A percentile compares a stretch with the other conserved stretches of the same genome.
Conservation (phyloP, 2,113 vertebrate genomes). For the Dromaius novaehollandiae region DNA sequence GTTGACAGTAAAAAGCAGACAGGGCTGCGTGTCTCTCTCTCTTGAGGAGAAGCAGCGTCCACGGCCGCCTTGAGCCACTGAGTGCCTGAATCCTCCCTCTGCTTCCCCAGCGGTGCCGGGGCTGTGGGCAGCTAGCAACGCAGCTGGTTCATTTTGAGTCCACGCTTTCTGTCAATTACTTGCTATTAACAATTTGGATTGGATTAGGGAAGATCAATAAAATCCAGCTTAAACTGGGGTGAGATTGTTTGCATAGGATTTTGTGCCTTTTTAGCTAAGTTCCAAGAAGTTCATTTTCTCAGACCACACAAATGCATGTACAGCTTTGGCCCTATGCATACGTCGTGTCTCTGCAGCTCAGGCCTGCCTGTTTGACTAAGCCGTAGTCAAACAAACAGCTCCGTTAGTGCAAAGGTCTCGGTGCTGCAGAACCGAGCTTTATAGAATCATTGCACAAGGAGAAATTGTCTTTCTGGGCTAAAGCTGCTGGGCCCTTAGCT, state of each 20-base stretch:
- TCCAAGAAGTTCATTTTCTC: neutral
- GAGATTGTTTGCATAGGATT: neutral
- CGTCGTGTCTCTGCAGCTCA: neutral
- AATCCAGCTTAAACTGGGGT: neutral
- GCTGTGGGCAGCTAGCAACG: neutral
- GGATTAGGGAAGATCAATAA: neutral
- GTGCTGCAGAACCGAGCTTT: neutral
- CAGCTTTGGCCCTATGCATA: neutral
- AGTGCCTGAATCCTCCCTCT: neutral
- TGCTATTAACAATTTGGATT: neutral
- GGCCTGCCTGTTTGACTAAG: neutral
- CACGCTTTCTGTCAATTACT: neutral
- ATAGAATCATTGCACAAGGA: neutral
- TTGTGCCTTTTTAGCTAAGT: neutral
- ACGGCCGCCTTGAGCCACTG: neutral
- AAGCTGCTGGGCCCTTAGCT: neutral
- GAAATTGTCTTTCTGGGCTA: neutral
- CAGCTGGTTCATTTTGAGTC: neutral
- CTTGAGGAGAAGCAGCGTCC: neutral
- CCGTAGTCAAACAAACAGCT: constrained; percentile 10
- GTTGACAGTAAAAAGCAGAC: neutral
- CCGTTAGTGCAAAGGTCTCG: neutral
- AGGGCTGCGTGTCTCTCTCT: neutral
- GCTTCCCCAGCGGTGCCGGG: neutral
- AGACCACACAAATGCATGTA: neutral